phyloP scores from a whole-genome alignment of 2,888 invertebrate genomes.

The Teleiodes luculella region DNA sequence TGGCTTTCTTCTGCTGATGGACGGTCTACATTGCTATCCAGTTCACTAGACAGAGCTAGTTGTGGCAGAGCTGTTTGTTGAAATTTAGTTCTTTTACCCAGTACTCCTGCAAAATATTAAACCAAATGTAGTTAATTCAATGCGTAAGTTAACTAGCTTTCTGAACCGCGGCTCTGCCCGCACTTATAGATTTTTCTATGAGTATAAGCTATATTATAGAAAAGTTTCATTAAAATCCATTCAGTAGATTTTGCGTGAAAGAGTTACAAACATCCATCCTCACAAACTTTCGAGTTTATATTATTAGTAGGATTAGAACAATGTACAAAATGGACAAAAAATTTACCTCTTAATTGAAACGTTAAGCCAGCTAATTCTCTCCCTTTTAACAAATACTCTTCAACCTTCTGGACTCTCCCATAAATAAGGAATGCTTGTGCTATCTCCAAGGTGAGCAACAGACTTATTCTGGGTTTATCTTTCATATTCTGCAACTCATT shows the following conservation, averaged over 20 bases:
- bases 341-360: slow-evolving; percentile 82
- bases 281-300: too few relatives aligned
- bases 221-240: too few relatives aligned
- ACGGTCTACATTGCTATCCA: slow-evolving; percentile 59
- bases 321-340: neutral
- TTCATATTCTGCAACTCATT: slow-evolving; percentile 56
- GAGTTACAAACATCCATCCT: too few relatives aligned
- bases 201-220: too few relatives aligned
- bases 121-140: too few relatives aligned
- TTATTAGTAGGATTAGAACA: too few relatives aligned
- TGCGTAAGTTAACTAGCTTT: too few relatives aligned
- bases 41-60: slow-evolving; percentile 83
- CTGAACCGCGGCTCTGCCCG: too few relatives aligned
- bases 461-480: slow-evolving; percentile 51
- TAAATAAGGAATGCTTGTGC: slow-evolving; percentile 86
- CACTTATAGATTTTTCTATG: too few relatives aligned
- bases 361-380: slow-evolving; percentile 81
- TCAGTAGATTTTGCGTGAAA: too few relatives aligned
- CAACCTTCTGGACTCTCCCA: slow-evolving; percentile 84
- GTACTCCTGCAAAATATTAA: slow-evolving; percentile 74
- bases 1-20: slow-evolving; percentile 71
- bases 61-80: slow-evolving; percentile 92
- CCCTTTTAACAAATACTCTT: slow-evolving; percentile 82
- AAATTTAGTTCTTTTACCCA: slow-evolving; percentile 94
- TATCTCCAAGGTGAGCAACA: slow-evolving; percentile 69